Base-by-base conservation (phyloP, 2,797 vertebrate species). In the Moxostoma hubbsi region DNA sequence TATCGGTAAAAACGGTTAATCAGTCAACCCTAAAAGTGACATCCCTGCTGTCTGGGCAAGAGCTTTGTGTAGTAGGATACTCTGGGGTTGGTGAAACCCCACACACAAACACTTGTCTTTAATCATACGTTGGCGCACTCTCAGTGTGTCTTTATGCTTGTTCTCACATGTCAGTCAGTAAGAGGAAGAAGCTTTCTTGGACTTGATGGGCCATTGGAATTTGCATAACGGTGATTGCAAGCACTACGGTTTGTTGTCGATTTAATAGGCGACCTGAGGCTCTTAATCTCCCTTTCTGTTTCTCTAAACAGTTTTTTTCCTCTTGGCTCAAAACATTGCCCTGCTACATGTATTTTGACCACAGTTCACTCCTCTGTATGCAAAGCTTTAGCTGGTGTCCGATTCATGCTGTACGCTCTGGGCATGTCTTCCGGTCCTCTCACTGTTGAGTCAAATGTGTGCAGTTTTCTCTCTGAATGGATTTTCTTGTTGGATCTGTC, bases 141-240 rank as follows among this genome's bases (percentile, higher is more conserved):
- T 13, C 45, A 6, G 10, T 51, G 13, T 45, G 49, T 69, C 18
- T 77, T 12, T 13, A 13, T 62, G 10, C n/a, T 36, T 53, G 57
- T 59, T 67, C 55, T 77, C 57, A 51, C 54, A 57, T 6, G 66
- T 70, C 75, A 46, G 18, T 77, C 24, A 45, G 7, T 67, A 10
- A 16, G 46, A 45, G 51, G 24, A 43, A n/a, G 61, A 59, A 45
- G 15, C 7, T 4, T 46, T 12, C 24, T 46, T 51, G n/a, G n/a
- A 13, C 57, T 62, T 75, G 61, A 61, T 59, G 46, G 18, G 47
- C 46, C 13, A 46, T 16, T 65, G 9, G 13, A 18, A 62, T 69
- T 69, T 62, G 49, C 47, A 51, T 62, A 61, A 62, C 62, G 24
- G 49, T 68, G 64, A 66, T 75, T 65, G 15, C 8, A n/a, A 43